Evolutionary conservation across 2,113 vertebrate species (phyloP), one percentile per base, ranked within the genome.

Genomic region (Phocoena phocoena): DNA sequence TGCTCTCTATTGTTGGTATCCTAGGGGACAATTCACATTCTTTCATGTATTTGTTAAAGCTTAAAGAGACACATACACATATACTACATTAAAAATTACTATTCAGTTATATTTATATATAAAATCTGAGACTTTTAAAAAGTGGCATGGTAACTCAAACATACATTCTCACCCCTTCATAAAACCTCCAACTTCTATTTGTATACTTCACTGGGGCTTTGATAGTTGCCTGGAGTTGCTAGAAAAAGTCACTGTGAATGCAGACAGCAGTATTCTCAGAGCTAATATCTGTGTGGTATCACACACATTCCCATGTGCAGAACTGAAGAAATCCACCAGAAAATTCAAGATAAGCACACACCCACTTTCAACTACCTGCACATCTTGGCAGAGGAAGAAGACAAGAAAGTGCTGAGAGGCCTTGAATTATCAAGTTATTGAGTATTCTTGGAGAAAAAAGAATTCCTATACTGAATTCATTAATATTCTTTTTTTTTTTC

Each of bases 41-140:
- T 98, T 98, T 98, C 90, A 94, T 92, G 92, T 97, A 93, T 96
- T 98, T 98, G 98, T 98, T 96, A 97, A 98, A 98, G 68, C 96
- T 97, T 97, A 80, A 97, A 97, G 96, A 97, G 91, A 93, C 90
- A 96, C 92, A 82, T 0, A 89, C 90, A 88, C 88, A 98, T 96
- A 97, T 60, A 96, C 96, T 10, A 21, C 21, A 53, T 89, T 95
- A 65, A 95, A 97, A 98, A 96, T 94, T 62, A 0, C 73, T 58
- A 70, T n/a, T 96, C 33, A 74, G 73, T 41, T 68, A 6, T 38
- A 28, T 80, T 77, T 17, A 6, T 47, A 96, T 92, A 92, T 53
- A 83, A 97, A 97, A 95, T 28, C 41, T 80, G 80, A 94, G 90
- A 71, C 92, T 81, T 95, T 85, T 21, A 58, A 95, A 90, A 96